These are phyloP conservation scores for Aphaenogaster ashmeadi DNA, from an alignment of 1,140 invertebrate species.

Conservation along the genomic window DNA sequence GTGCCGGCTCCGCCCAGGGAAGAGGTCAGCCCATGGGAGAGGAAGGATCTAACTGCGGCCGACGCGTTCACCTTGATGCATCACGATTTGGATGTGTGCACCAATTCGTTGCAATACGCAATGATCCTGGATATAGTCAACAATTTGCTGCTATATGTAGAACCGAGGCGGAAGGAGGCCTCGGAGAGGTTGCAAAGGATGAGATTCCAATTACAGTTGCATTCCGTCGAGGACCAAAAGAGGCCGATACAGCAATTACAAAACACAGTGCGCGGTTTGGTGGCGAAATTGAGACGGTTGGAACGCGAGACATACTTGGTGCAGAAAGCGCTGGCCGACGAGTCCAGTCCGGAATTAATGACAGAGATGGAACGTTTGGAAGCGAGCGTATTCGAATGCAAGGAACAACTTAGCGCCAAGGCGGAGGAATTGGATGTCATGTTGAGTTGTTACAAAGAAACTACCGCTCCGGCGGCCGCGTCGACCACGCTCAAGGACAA, in stretches of 20 bases:
- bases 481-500: constrained; percentile 88
- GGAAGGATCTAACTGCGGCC: constrained; percentile 93
- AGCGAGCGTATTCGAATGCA: constrained; percentile 94
- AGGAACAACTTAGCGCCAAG: constrained; percentile 94
- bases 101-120: constrained; percentile 97
- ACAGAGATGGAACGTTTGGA: constrained; percentile 91
- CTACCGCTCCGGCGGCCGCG: constrained; percentile 85
- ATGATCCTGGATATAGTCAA: constrained; percentile 99
- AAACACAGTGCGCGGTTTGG: constrained; percentile 93
- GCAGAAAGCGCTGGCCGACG: constrained; percentile 80
- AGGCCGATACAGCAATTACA: constrained; percentile 97
- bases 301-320: constrained; percentile 97
- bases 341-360: constrained; percentile 88
- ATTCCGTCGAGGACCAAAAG: constrained; percentile 96
- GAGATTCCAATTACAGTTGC: constrained; percentile 97
- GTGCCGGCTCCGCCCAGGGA: constrained; percentile 91
- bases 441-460: constrained; percentile 95
- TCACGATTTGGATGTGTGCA: constrained; percentile 98
- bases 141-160: constrained; percentile 98
- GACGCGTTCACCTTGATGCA: constrained; percentile 99
- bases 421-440: constrained; percentile 98
- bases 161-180: constrained; percentile 97
- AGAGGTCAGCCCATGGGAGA: constrained; percentile 92
- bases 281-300: constrained; percentile 93
- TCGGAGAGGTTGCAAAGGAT: constrained; percentile 96